phyloP scores from a whole-genome alignment of 2,888 invertebrate genomes.

The Eupithecia vulgata region DNA sequence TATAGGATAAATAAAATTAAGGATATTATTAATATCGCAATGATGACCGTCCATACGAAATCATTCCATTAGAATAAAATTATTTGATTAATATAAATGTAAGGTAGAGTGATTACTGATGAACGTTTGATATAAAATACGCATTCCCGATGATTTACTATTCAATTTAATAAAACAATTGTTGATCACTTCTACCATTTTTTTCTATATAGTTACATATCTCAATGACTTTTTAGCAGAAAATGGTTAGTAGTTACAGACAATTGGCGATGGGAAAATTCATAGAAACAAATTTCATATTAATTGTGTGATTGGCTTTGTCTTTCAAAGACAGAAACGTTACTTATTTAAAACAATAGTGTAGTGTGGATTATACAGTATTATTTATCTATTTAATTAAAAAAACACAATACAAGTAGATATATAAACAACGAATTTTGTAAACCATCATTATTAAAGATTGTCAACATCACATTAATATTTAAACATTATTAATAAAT shows the following conservation, averaged over 20 bases:
- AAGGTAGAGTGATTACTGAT: not conserved
- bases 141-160: not conserved
- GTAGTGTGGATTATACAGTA: no score
- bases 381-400: no score
- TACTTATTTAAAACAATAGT: no score
- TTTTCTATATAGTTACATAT: no score
- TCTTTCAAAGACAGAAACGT: not conserved
- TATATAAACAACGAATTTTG: not conserved
- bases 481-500: not conserved
- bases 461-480: not conserved
- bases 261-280: not conserved
- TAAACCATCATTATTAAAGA: not conserved
- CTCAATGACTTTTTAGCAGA: no score
- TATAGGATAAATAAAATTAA: conserved; percentile 1
- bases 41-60: conserved; percentile 64
- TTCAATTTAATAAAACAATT: no score
- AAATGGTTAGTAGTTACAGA: not conserved
- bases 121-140: not conserved
- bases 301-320: not conserved
- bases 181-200: no score
- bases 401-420: not conserved
- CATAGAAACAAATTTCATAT: not conserved
- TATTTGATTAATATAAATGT: not conserved
- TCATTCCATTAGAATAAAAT: conserved; percentile 24
- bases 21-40: not conserved